Base-by-base conservation (phyloP, 2,797 vertebrate species). In the Lepilemur ruficaudatus region DNA sequence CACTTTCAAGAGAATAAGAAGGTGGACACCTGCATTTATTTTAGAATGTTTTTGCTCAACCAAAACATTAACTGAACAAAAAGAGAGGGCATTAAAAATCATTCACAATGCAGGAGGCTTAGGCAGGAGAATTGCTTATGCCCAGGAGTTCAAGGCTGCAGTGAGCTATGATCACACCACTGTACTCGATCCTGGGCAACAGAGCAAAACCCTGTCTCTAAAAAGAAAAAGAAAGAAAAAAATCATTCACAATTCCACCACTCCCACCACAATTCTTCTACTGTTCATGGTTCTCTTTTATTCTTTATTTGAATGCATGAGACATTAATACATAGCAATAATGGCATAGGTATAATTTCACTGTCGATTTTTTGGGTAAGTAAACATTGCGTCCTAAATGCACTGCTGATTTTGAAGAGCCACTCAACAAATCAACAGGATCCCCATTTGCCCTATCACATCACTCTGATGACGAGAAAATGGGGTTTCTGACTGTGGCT, bases 341-440 rank as follows among this genome's bases (percentile, higher is more conserved):
- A n/a, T 46, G 41, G 8, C 38, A n/a, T 30, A 38, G 20, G 30
- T 59, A 15, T 48, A 59, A n/a, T 91, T 89, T 81, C 72, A 55
- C 38, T 59, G 17, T 28, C 14, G 12, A 13, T 22, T 46, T 69
- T 57, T 59, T 82, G 20, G 28, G 10, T 69, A 61, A 70, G 20
- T 70, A 63, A 80, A 35, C 30, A 17, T 52, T 76, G 18, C 67
- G 57, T 79, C 23, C 15, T 75, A 35, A 89, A 78, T 59, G n/a
- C 5, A 89, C 23, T 30, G 30, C 41, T 70, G 84, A 92, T 86
- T 85, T 83, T 89, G 91, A 92, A 93, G 69, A 89, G 61, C 11
- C 84, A 65, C 91, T 93, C 89, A 78, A 25, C 43, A 91, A 57
- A 78, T 89, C 67, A 76, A 72, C 75, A 82, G 48, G 70, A 63